Conservation (phyloP, 2,888 invertebrate species). For the Caenorhabditis sp. region DNA sequence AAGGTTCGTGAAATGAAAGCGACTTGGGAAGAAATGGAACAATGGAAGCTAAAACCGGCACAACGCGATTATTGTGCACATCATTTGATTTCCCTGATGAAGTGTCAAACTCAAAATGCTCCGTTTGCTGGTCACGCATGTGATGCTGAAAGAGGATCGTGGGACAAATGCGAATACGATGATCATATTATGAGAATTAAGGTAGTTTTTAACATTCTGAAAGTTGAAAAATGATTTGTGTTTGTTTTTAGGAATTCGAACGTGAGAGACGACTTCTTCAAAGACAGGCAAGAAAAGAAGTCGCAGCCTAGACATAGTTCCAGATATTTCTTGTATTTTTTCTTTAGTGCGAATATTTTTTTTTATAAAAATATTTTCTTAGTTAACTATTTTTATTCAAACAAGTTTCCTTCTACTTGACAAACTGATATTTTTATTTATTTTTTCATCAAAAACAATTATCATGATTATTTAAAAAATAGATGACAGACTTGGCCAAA, state of each 20-base stretch:
- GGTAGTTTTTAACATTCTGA: slow-evolving; percentile 11
- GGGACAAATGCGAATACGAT: slow-evolving; percentile 68
- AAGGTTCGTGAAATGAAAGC: slow-evolving; percentile 61
- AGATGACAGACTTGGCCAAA: slow-evolving; percentile 15
- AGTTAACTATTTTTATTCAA: not conserved
- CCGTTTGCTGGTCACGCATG: slow-evolving; percentile 68
- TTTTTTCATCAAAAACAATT: no score
- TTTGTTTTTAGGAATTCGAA: slow-evolving; percentile 61
- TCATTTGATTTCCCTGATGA: slow-evolving; percentile 61
- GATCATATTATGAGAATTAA: slow-evolving; percentile 68
- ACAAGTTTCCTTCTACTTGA: not conserved
- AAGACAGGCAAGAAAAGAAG: slow-evolving; percentile 64
- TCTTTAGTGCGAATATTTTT: slow-evolving; percentile 5
- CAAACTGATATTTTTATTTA: no score
- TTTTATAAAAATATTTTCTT: not conserved
- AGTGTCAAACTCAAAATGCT: slow-evolving; percentile 62
- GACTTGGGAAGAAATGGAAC: slow-evolving; percentile 63
- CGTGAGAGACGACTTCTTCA: slow-evolving; percentile 66
- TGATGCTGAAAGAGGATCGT: slow-evolving; percentile 55
- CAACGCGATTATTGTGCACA: slow-evolving; percentile 70
- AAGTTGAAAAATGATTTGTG: slow-evolving; percentile 2
- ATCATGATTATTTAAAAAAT: no score
- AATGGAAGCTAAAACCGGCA: slow-evolving; percentile 58
- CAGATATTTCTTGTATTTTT: not conserved
- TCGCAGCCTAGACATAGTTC: slow-evolving; percentile 8